phyloP scores from a whole-genome alignment of 2,888 invertebrate genomes.

The Parnassius glacialis region DNA sequence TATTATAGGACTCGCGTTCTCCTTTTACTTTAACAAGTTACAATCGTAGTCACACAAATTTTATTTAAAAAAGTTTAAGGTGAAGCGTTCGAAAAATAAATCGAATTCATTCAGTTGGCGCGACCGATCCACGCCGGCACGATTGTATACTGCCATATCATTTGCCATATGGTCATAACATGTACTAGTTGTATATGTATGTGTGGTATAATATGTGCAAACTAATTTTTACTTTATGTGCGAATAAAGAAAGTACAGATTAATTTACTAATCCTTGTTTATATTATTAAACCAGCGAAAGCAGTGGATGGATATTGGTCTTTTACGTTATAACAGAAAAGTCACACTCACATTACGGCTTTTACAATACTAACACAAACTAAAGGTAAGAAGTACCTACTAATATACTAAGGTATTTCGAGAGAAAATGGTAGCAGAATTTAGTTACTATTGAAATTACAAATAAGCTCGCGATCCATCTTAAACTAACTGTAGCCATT shows the following conservation, averaged over 20 bases:
- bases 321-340: conserved; percentile 3
- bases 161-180: conserved; percentile 25
- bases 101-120: conserved; percentile 20
- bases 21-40: conserved; percentile 3
- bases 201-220: neutral
- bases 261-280: conserved; percentile 9
- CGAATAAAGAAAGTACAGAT: conserved; percentile 1
- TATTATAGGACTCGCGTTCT: conserved; percentile 6
- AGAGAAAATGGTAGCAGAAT: neutral
- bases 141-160: conserved; percentile 25
- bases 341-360: neutral
- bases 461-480: no score
- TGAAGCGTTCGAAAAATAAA: conserved; percentile 23
- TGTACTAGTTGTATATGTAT: conserved; percentile 11
- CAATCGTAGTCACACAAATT: neutral
- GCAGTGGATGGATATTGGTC: conserved; percentile 4
- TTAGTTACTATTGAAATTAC: no score
- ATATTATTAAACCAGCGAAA: conserved; percentile 17
- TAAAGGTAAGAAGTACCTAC: no score
- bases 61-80: conserved; percentile 8
- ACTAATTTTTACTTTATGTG: conserved; percentile 15
- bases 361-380: neutral
- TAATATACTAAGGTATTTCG: neutral
- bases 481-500: no score
- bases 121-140: conserved; percentile 26